Evolutionary conservation across 2,797 vertebrate genomes (phyloP), one percentile per base, ranked within the genome.

Genomic region (Mico argentatus): DNA sequence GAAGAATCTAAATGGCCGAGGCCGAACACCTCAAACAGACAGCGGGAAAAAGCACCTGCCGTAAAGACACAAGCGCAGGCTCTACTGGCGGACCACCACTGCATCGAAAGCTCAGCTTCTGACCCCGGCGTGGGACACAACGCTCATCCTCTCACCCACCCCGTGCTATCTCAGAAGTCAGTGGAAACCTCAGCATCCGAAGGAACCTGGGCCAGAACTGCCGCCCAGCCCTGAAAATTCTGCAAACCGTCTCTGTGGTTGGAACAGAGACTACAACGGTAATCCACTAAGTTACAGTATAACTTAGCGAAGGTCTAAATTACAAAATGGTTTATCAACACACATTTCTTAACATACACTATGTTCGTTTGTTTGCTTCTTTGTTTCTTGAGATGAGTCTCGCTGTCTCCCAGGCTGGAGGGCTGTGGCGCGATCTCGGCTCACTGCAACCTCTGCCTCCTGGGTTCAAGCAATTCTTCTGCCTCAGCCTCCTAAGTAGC

Each of bases 111-210:
- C 22, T 57, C 30, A 27, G 59, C 86, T 67, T 90, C 48, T 30
- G 27, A 44, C 75, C 19, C 1, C 57, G 9, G 24, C 0, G 4
- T 5, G 20, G n/a, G 27, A 55, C 27, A 8, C 24, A 7, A 33
- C 1, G 2, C 30, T 55, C 52, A 55, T 55, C 52, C 6, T 13
- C 7, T 6, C 0, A 9, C 24, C 2, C 7, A 22, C 52, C 17
- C 2, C 1, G 3, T 1, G 15, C 41, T 15, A 8, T 15, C 82
- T 77, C 14, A 3, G n/a, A 92, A 67, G 41, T 41, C n/a, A 57
- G 30, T 4, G 20, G 33, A 57, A 76, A 72, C 11, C 59, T 83
- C 59, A 67, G 7, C 39, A 87, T 39, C 44, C 27, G 22, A 50
- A 91, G 19, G 27, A 70, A 30, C 41, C 20, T 4, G 4, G 19